Percentiles rank a stretch among this genome's conserved stretches.
Evolutionary conservation across 1,140 invertebrate genomes (phyloP).

Genomic region (Saccostrea echinata): DNA sequence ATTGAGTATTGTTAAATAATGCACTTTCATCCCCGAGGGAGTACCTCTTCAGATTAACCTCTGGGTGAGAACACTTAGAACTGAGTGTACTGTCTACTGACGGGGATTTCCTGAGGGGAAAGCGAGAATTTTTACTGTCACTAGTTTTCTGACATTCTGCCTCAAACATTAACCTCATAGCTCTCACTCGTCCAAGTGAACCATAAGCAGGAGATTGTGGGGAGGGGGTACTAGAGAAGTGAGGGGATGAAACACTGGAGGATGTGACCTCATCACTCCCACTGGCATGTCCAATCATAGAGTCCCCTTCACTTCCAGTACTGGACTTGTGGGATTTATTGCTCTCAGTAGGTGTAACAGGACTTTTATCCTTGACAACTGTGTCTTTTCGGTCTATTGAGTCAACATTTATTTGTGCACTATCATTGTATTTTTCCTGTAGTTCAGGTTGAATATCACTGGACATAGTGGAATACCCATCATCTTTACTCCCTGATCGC

Average conservation of each 20-base stretch:
- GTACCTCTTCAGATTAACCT: slow-evolving; percentile 42
- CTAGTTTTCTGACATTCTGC: slow-evolving; percentile 62
- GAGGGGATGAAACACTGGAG: slow-evolving; percentile 60
- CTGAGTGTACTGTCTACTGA: slow-evolving; percentile 57
- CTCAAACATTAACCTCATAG: slow-evolving; percentile 70
- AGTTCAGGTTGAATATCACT: slow-evolving; percentile 87
- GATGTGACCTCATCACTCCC: slow-evolving; percentile 66
- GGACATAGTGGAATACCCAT: slow-evolving; percentile 94
- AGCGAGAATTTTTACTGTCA: slow-evolving; percentile 50
- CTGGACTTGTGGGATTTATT: slow-evolving; percentile 22
- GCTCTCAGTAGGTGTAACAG: not conserved
- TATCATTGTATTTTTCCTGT: slow-evolving; percentile 70
- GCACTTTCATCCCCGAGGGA: slow-evolving; percentile 52
- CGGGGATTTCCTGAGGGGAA: slow-evolving; percentile 60
- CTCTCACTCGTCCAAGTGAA: slow-evolving; percentile 65
- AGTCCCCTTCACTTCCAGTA: slow-evolving; percentile 60
- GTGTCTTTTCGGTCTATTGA: not conserved
- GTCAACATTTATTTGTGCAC: slow-evolving; percentile 2
- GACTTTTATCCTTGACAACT: not conserved
- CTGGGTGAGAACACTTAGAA: slow-evolving; percentile 3
- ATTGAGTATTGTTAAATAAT: slow-evolving; percentile 11
- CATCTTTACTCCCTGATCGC: slow-evolving; percentile 87
- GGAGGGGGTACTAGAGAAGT: slow-evolving; percentile 58
- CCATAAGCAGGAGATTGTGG: slow-evolving; percentile 53
- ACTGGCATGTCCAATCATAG: slow-evolving; percentile 67